Base-by-base conservation (phyloP, 2,113 vertebrate genomes). In the Alligator mississippiensis region DNA sequence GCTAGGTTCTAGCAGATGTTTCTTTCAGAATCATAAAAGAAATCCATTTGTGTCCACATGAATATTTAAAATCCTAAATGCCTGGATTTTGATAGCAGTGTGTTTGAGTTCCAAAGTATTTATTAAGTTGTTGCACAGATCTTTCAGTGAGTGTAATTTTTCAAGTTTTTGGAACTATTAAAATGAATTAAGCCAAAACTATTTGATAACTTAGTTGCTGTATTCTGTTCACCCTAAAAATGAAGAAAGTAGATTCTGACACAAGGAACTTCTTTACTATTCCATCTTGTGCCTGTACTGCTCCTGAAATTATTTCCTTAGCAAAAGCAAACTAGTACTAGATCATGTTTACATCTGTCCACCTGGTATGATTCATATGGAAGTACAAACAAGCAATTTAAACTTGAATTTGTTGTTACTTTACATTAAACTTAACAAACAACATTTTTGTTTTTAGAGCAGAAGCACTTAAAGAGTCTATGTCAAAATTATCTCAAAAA, bases 381-480 rank as follows among this genome's bases (percentile, higher is more conserved):
- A 24, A 85, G 55, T 5, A 4, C 14, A 4, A 89, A 47, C 34
- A n/a, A 93, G 61, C 77, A 86, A 82, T 77, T 61, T 6, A 72
- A 0, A 70, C 22, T 7, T 87, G 38, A 90, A 57, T 80, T 72
- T 84, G 3, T 70, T 64, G 55, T 55, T 55, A 30, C 55, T 80
- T 1, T 81, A 80, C 8, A 9, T 47, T 47, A 47, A 47, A 47
- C 47, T 47, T 47, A 93, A 78, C 8, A 78, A 93, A 89, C 77
- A 77, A 14, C 59, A 4, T 89, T 93, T 76, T 95, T 94, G 94
- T 1, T 96, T 97, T 92, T 91, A 99, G 99, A 97, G 99, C 99
- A 74, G 99, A 99, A 95, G 99, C 98, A 63, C 96, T 99, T 87
- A 99, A 99, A 96, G 98, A 99, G 63, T 98, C 98, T 59, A 96